phyloP scores from a whole-genome alignment of 2,888 invertebrate species.

The Hypselothyrea guttata region DNA sequence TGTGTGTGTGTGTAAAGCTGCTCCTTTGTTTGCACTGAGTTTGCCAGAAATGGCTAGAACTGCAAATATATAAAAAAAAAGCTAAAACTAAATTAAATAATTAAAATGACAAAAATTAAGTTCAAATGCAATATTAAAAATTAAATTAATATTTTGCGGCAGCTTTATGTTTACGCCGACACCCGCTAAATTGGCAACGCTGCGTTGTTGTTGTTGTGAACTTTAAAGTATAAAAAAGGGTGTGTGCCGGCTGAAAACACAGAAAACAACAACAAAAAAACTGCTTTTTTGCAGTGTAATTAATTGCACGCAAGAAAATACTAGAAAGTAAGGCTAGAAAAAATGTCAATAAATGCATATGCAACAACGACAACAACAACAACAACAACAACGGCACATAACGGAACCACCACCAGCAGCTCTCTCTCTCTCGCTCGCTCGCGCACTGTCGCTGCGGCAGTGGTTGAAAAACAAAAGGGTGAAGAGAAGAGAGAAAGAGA shows the following conservation, averaged over 20 bases:
- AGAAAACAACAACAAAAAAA: slow-evolving; percentile 27
- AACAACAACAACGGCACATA: slow-evolving; percentile 37
- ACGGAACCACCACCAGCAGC: slow-evolving; percentile 67
- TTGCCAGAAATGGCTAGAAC: too few relatives aligned
- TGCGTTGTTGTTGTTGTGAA: slow-evolving; percentile 45
- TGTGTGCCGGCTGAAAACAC: slow-evolving; percentile 54
- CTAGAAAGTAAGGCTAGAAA: slow-evolving; percentile 15
- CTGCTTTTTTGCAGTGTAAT: slow-evolving; percentile 50
- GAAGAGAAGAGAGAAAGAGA: slow-evolving; percentile 24
- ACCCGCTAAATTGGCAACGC: too few relatives aligned
- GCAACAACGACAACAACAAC: slow-evolving; percentile 36
- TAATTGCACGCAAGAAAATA: slow-evolving; percentile 59
- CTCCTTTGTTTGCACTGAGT: slow-evolving; percentile 72
- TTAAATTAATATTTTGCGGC: too few relatives aligned
- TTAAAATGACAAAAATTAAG: too few relatives aligned
- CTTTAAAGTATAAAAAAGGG: slow-evolving; percentile 42
- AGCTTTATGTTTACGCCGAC: too few relatives aligned
- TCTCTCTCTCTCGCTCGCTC: slow-evolving; percentile 22
- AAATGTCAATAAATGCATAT: slow-evolving; percentile 75
- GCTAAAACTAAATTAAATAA: too few relatives aligned
- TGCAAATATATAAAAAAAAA: too few relatives aligned
- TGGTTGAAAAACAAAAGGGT: slow-evolving; percentile 30
- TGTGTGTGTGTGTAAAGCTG: slow-evolving; percentile 55
- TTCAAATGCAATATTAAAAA: too few relatives aligned
- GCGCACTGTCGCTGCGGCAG: slow-evolving; percentile 21